Percentiles rank a stretch among this genome's conserved stretches.
Evolutionary conservation across 2,888 invertebrate species (phyloP).

Genomic region (Leuctra nigra): DNA sequence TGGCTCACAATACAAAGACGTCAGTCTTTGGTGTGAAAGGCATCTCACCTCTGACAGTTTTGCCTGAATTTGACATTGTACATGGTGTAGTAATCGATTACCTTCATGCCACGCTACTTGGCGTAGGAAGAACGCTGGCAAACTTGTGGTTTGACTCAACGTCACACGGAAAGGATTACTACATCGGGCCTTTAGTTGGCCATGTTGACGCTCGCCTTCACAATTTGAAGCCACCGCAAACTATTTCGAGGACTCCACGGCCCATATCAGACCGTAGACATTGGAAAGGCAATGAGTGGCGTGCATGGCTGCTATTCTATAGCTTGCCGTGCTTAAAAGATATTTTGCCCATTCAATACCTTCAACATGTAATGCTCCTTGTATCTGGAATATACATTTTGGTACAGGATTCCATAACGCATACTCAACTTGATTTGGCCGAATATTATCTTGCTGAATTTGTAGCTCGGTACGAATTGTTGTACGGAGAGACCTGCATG

Average conservation of each 20-base stretch:
- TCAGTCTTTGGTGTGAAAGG: neutral
- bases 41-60: neutral
- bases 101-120: slow-evolving; percentile 2
- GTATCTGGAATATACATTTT: slow-evolving; percentile 2
- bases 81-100: slow-evolving; percentile 8
- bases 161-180: neutral
- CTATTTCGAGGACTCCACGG: neutral
- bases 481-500: neutral
- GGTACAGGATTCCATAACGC: neutral
- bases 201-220: neutral
- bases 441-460: neutral
- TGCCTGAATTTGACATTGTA: slow-evolving; percentile 6
- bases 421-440: neutral
- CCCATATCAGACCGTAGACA: slow-evolving; percentile 5
- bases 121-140: neutral
- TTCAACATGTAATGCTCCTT: neutral
- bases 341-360: neutral
- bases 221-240: neutral
- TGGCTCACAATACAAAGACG: neutral
- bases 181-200: neutral
- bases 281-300: slow-evolving; percentile 11
- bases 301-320: slow-evolving; percentile 10
- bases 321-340: slow-evolving; percentile 3
- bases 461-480: neutral
- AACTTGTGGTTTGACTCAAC: neutral